A percentile compares a stretch with the other conserved stretches of the same genome.
These are phyloP conservation scores for Drosophila setosimentum DNA, from an alignment of 2,888 invertebrate species.

Conservation along the genomic window DNA sequence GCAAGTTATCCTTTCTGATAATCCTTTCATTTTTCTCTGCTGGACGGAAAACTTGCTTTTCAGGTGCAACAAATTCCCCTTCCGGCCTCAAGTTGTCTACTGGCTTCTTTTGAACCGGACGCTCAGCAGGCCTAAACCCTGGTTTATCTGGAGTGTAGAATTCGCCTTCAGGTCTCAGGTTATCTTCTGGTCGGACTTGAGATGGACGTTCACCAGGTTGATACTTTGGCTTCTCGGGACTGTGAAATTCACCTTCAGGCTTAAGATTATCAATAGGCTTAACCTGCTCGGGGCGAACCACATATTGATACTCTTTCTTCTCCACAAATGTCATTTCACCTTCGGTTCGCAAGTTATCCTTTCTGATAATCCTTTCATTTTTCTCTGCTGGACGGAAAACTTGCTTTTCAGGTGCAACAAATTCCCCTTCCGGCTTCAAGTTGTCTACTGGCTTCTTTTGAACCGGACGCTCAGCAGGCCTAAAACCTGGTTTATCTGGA, in stretches of 20 bases:
- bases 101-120: conserved; percentile 77
- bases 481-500: background rate
- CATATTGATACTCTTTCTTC: too few relatives aligned
- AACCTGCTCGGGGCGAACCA: too few relatives aligned
- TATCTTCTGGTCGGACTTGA: conserved; percentile 86
- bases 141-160: conserved; percentile 86
- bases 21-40: conserved; percentile 33
- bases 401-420: conserved; percentile 83
- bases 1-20: conserved; percentile 85
- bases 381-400: conserved; percentile 86
- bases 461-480: conserved; percentile 49
- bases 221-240: conserved; percentile 85
- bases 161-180: conserved; percentile 86
- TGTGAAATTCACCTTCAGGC: conserved; percentile 87
- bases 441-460: conserved; percentile 85
- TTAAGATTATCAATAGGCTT: conserved; percentile 85
- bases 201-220: conserved; percentile 85
- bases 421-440: conserved; percentile 86
- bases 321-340: conserved; percentile 84
- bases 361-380: conserved; percentile 84
- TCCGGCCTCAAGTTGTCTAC: conserved; percentile 34
- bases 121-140: conserved; percentile 81
- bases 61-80: conserved; percentile 76
- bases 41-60: conserved; percentile 66
- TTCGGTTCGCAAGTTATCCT: conserved; percentile 86